Conservation (phyloP, 2,888 invertebrate genomes). For the Apotomis turbidana region DNA sequence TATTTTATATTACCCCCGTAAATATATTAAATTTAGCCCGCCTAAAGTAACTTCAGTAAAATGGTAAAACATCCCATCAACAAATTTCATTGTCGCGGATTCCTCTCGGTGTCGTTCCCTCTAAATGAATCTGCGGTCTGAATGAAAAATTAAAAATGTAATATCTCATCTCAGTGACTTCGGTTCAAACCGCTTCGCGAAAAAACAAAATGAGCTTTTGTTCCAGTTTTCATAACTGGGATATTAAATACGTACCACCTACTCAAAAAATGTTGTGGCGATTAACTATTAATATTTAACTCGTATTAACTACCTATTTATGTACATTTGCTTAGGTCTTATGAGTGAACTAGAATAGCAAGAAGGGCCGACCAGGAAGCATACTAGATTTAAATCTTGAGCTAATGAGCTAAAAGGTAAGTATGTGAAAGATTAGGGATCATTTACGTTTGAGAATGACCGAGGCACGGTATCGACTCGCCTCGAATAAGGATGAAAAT, state of each 20-base stretch:
- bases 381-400: too few species aligned
- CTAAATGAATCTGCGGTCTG: conserved; percentile 56
- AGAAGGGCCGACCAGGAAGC: too few species aligned
- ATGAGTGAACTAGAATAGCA: too few species aligned
- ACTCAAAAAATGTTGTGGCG: not conserved
- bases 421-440: too few species aligned
- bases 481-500: too few species aligned
- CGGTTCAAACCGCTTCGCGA: conserved; percentile 14
- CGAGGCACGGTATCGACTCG: too few species aligned
- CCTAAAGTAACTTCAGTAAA: conserved; percentile 18
- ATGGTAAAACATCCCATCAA: conserved; percentile 31
- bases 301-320: too few species aligned
- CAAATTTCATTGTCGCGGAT: conserved; percentile 58
- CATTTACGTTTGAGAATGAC: too few species aligned
- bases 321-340: too few species aligned
- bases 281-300: too few species aligned
- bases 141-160: conserved; percentile 70
- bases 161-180: conserved; percentile 51
- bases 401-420: too few species aligned
- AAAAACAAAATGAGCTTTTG: conserved; percentile 4
- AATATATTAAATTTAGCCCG: conserved; percentile 6
- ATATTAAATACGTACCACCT: not conserved
- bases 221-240: not conserved
- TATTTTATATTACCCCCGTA: not conserved
- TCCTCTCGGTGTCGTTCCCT: conserved; percentile 54